Evolutionary conservation across 2,888 invertebrate genomes (phyloP).

Genomic region (Orthosia incerta): DNA sequence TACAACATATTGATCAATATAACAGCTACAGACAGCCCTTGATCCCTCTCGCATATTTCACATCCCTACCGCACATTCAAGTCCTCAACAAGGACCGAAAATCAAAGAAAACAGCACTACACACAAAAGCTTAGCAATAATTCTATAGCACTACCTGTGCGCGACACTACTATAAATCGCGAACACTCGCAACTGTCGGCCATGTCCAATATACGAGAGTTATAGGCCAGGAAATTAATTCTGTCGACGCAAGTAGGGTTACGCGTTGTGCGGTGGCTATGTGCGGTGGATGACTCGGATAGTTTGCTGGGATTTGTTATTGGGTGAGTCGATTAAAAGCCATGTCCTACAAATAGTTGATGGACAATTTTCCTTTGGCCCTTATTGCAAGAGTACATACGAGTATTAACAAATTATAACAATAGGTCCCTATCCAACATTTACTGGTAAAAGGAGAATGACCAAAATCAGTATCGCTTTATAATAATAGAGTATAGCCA

Average conservation of each 20-base stretch:
- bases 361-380: not conserved
- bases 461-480: too few species aligned
- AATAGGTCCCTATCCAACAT: too few species aligned
- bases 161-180: constrained; percentile 87
- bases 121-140: constrained; percentile 56
- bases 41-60: not conserved
- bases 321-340: not conserved
- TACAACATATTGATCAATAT: not conserved
- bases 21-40: constrained; percentile 5
- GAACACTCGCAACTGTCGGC: constrained; percentile 86
- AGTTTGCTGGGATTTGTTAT: constrained; percentile 40
- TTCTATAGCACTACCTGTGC: constrained; percentile 78
- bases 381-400: too few species aligned
- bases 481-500: too few species aligned
- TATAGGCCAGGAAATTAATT: constrained; percentile 91
- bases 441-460: too few species aligned
- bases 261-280: constrained; percentile 74
- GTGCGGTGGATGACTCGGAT: constrained; percentile 57
- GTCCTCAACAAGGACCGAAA: constrained; percentile 20
- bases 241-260: constrained; percentile 89
- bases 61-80: constrained; percentile 1
- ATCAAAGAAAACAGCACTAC: constrained; percentile 43
- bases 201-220: constrained; percentile 89
- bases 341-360: not conserved
- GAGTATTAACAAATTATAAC: too few species aligned